phyloP scores from a whole-genome alignment of 2,888 invertebrate genomes.

The Hyposoter dolosus region DNA sequence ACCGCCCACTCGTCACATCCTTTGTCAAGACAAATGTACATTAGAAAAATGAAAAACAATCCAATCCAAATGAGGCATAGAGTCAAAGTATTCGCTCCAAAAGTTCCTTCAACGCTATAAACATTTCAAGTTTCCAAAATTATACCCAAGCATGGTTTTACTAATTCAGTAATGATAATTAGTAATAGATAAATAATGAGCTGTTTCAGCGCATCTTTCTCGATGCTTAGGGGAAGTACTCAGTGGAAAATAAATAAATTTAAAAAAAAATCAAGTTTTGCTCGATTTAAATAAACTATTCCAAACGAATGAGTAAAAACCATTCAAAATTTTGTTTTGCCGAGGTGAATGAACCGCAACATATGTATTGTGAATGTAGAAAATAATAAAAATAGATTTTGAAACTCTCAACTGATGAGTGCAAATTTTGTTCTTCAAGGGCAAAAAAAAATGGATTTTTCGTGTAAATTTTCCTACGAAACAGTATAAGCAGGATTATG shows the following conservation, averaged over 20 bases:
- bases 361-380: too few species aligned
- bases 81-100: constrained; percentile 20
- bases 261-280: neutral
- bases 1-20: constrained; percentile 74
- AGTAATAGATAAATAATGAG: constrained; percentile 27
- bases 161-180: constrained; percentile 16
- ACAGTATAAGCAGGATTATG: constrained; percentile 22
- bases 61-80: constrained; percentile 53
- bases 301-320: too few species aligned
- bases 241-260: neutral
- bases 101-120: neutral
- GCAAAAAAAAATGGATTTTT: neutral
- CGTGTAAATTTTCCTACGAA: neutral
- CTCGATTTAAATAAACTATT: too few species aligned
- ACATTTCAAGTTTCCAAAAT: neutral
- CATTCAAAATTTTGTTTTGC: too few species aligned
- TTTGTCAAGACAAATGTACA: constrained; percentile 65
- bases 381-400: too few species aligned
- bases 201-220: constrained; percentile 11
- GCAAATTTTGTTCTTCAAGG: too few species aligned
- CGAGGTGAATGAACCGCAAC: too few species aligned
- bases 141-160: constrained; percentile 9
- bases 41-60: neutral
- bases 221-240: constrained; percentile 6
- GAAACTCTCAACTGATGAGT: too few species aligned